A percentile compares a stretch with the other conserved stretches of the same genome.
These are phyloP conservation scores for Erinaceus europaeus DNA, from an alignment of 2,113 vertebrate species.

Conservation along the genomic window DNA sequence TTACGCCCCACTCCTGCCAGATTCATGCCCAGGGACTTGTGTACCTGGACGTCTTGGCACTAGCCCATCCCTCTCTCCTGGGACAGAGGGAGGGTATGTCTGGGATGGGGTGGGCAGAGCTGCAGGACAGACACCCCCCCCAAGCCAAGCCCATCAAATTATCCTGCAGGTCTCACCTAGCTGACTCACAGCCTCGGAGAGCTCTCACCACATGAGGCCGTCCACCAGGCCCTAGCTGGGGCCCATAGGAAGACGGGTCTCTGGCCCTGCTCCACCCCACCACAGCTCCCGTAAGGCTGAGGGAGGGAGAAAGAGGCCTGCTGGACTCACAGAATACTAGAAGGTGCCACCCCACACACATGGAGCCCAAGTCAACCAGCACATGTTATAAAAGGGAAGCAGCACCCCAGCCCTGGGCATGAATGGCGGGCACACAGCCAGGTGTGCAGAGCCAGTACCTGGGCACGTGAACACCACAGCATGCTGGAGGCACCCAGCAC, in stretches of 20 bases:
- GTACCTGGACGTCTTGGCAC: background rate
- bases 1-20: background rate
- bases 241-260: background rate
- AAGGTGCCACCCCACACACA: background rate
- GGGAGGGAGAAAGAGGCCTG: background rate
- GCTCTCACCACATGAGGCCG: background rate
- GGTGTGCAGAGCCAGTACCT: background rate
- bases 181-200: background rate
- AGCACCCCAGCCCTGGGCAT: background rate
- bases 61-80: background rate
- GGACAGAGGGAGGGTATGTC: no score
- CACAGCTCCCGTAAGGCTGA: background rate
- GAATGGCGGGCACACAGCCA: background rate
- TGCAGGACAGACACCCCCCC: background rate
- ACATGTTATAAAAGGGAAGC: background rate
- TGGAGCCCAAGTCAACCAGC: background rate
- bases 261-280: background rate
- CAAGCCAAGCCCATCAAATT: background rate
- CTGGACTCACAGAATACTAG: background rate
- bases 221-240: background rate
- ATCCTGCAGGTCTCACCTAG: background rate
- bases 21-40: no score
- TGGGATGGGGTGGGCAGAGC: no score
- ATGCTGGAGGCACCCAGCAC: background rate
- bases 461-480: fast-evolving